Evolutionary conservation across 2,888 invertebrate genomes (phyloP).

Genomic region (Myopa tessellatipennis): DNA sequence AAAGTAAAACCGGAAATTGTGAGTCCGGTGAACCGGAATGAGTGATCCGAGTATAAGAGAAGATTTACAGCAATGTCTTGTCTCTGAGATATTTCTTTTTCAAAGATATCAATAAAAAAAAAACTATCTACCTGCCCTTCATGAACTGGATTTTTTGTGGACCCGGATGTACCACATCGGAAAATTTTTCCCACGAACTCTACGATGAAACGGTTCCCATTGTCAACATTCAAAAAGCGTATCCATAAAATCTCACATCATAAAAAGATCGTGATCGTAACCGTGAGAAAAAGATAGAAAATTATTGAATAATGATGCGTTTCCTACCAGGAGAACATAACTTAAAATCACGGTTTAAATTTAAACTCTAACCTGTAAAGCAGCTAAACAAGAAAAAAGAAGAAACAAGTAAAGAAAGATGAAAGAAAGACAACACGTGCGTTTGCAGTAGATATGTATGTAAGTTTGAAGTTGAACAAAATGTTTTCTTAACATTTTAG

Average conservation of each 20-base stretch:
- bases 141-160: not conserved
- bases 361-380: not conserved
- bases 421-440: too few species aligned
- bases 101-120: too few species aligned
- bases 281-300: not conserved
- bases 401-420: too few species aligned
- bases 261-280: not conserved
- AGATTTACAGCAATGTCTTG: too few species aligned
- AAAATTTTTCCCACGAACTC: not conserved
- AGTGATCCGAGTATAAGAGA: too few species aligned
- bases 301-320: conserved; percentile 5
- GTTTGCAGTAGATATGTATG: not conserved
- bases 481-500: not conserved
- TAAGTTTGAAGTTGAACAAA: not conserved
- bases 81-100: too few species aligned
- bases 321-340: conserved; percentile 19
- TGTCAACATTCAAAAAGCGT: not conserved
- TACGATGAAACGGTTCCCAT: not conserved
- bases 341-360: not conserved
- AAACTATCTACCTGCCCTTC: too few species aligned
- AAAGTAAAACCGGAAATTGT: too few species aligned
- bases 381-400: not conserved
- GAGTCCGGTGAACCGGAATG: too few species aligned
- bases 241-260: not conserved
- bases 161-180: not conserved